Base-by-base conservation (phyloP, 2,888 invertebrate species). In the Drosophila longiperda region DNA sequence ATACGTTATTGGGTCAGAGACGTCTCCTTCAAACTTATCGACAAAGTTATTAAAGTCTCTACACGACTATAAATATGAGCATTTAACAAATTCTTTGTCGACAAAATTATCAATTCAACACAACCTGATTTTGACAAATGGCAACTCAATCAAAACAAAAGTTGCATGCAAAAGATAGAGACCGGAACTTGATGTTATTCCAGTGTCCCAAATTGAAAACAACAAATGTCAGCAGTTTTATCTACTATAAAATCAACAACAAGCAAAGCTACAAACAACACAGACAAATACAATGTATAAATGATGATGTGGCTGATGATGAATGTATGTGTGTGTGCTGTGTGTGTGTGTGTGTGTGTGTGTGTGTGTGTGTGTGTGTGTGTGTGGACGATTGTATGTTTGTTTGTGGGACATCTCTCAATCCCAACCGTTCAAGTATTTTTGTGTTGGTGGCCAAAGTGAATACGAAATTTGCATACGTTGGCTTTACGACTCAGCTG, bases 391-490 rank as follows among this genome's bases (percentile, higher is more conserved):
- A 36, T 36, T 40, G 23, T 23, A 15, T 45, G 23, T 45, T 45
- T 45, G 45, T 45, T 45, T 45, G 23, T 45, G 49, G 57, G 75
- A 78, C 81, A 58, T 74, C 66, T 59, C 60, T 70, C 66, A 60
- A 58, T 64, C 34, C 38, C 34, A 50, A 50, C 38, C 65, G 66
- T 63, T 65, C 34, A 55, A 70, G 70, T 80, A 65, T 72, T 73
- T 82, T 68, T 82, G 80, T 80, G 73, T 74, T 70, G 73, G 76
- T 62, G 60, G 81, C 79, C 79, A 86, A 86, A 89, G 89, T 89
- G 86, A 89, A 89, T 89, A 65, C 72, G 49, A 87, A 86, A 89
- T 86, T 89, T 86, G 86, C 86, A 86, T 87, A 83, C 86, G 89
- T 86, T 86, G 80, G 73, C 84, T 87, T 86, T 82, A 82, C 87